Evolutionary conservation across 2,888 invertebrate genomes (phyloP).

Genomic region (Ganaspis brasiliensis): DNA sequence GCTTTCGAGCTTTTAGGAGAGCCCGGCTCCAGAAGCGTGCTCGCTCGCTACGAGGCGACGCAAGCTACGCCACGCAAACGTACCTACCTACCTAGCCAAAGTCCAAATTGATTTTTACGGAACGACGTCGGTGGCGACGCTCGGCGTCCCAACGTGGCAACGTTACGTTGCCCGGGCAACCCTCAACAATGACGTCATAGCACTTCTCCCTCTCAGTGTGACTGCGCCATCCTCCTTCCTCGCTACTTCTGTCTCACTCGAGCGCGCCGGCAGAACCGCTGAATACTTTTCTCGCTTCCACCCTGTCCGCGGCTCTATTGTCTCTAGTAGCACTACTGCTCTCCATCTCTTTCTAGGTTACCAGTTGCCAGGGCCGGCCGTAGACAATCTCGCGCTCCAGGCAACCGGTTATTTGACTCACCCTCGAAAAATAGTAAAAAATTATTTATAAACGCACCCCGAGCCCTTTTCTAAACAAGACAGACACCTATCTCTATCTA

Average conservation of each 20-base stretch:
- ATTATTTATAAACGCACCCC: slow-evolving; percentile 35
- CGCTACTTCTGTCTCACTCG: slow-evolving; percentile 39
- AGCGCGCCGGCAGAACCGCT: slow-evolving; percentile 36
- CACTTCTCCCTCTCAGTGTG: slow-evolving; percentile 50
- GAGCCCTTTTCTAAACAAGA: slow-evolving; percentile 11
- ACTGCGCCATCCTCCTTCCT: slow-evolving; percentile 46
- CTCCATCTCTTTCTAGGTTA: slow-evolving; percentile 42
- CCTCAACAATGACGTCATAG: slow-evolving; percentile 74
- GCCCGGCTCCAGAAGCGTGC: slow-evolving; percentile 62
- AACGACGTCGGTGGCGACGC: slow-evolving; percentile 76
- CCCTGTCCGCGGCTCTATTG: slow-evolving; percentile 39
- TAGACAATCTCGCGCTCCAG: slow-evolving; percentile 18
- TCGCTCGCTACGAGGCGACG: slow-evolving; percentile 58
- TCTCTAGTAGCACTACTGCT: slow-evolving; percentile 37
- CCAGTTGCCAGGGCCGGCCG: slow-evolving; percentile 39
- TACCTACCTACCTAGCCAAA: slow-evolving; percentile 71
- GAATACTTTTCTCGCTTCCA: slow-evolving; percentile 24
- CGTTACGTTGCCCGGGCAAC: slow-evolving; percentile 77
- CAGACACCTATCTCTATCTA: neutral
- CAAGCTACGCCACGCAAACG: slow-evolving; percentile 56
- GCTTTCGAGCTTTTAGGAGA: slow-evolving; percentile 66
- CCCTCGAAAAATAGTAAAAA: slow-evolving; percentile 25
- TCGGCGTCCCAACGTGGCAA: slow-evolving; percentile 72
- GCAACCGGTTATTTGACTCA: slow-evolving; percentile 32
- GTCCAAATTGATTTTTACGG: slow-evolving; percentile 80